Evolutionary conservation across 2,797 vertebrate species (phyloP).

Genomic region (Gadopsis bispinosus): DNA sequence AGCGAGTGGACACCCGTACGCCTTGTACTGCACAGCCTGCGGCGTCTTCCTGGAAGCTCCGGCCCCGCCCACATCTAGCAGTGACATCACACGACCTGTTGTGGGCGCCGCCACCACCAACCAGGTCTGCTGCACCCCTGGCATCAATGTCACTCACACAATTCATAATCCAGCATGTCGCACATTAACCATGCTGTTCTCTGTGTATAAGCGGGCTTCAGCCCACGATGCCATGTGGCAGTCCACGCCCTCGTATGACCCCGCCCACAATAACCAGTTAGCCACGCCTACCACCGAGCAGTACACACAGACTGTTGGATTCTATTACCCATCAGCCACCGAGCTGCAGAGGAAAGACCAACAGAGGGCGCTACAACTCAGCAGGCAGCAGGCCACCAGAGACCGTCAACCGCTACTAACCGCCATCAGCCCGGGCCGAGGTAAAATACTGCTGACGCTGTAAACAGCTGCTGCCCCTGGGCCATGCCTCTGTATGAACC

Average conservation of each 20-base stretch:
- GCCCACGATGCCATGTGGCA: conserved; percentile 73
- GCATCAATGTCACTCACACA: neutral
- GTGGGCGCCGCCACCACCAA: conserved; percentile 17
- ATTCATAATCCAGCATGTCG: fast-evolving
- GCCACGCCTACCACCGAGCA: conserved; percentile 71
- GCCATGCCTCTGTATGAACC: no score
- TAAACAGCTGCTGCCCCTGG: neutral
- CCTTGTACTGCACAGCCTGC: conserved; percentile 87
- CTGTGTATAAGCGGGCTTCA: conserved; percentile 44
- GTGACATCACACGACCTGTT: conserved; percentile 13
- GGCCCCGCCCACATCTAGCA: conserved; percentile 37
- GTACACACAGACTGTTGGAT: conserved; percentile 90
- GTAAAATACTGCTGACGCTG: conserved; percentile 66
- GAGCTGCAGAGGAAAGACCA: conserved; percentile 85
- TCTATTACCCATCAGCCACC: conserved; percentile 91
- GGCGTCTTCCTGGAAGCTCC: conserved; percentile 84
- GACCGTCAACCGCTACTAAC: conserved; percentile 85
- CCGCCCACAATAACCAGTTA: conserved; percentile 37
- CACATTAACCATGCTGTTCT: neutral
- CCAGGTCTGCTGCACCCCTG: conserved; percentile 67
- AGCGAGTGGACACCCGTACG: conserved; percentile 82
- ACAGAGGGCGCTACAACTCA: conserved; percentile 77
- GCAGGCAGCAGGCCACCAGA: conserved; percentile 82
- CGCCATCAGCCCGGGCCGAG: conserved; percentile 93
- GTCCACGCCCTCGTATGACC: conserved; percentile 49